A percentile compares a stretch with the other conserved stretches of the same genome.
Evolutionary conservation across 2,888 invertebrate genomes (phyloP).

Genomic region (Caradrina clavipalpis): DNA sequence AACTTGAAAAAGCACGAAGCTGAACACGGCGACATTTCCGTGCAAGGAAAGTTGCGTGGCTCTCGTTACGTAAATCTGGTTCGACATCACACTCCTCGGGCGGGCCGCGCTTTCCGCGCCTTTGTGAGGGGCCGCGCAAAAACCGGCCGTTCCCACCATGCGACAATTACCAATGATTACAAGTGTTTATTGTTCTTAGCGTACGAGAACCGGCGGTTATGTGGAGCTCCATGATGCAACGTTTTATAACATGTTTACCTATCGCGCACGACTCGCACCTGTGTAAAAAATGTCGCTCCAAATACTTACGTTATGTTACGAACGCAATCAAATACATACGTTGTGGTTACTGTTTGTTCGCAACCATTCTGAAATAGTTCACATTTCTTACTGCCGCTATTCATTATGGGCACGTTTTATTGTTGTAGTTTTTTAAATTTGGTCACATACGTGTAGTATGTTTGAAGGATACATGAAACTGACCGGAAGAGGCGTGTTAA

Average conservation of each 20-base stretch:
- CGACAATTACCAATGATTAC: conserved; percentile 82
- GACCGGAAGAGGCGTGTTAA: conserved; percentile 44
- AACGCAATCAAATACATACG: conserved; percentile 43
- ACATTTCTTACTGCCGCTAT: conserved; percentile 28
- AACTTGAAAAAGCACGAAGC: conserved; percentile 57
- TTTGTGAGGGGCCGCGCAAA: conserved; percentile 76
- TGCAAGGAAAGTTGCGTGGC: conserved; percentile 78
- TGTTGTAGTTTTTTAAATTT: conserved; percentile 39
- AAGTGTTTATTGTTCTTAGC: conserved; percentile 82
- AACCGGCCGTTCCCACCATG: conserved; percentile 82
- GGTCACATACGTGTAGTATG: conserved; percentile 22
- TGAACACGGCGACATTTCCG: conserved; percentile 65
- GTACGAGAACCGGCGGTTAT: conserved; percentile 77
- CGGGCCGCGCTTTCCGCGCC: conserved; percentile 77
- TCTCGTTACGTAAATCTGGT: conserved; percentile 85
- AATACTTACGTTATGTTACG: conserved; percentile 60
- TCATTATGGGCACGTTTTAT: conserved; percentile 37
- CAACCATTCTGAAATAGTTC: conserved; percentile 38
- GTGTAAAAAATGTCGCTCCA: conserved; percentile 65
- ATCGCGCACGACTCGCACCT: conserved; percentile 57
- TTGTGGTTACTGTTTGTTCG: conserved; percentile 36
- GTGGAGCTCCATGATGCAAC: conserved; percentile 77
- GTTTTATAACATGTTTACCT: conserved; percentile 68
- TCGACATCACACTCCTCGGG: conserved; percentile 66
- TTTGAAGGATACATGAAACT: conserved; percentile 40